Evolutionary conservation across 2,888 invertebrate genomes (phyloP), one percentile per base, ranked within the genome.

Genomic region (Apotomis betuletana): DNA sequence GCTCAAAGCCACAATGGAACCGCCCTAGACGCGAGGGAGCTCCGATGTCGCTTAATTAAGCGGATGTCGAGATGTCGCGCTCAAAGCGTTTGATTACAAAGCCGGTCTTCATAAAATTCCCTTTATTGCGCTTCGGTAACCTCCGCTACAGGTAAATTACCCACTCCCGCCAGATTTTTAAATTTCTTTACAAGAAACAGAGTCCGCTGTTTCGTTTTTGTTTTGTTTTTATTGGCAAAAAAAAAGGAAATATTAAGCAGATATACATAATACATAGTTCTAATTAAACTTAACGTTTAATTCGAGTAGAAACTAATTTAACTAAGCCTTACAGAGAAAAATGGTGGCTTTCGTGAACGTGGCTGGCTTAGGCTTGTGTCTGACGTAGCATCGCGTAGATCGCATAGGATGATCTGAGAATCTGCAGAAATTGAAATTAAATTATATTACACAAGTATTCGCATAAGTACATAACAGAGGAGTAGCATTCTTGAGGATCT

Each of bases 301-400:
- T 64, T 64, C 27, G 27, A 27, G 27, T 27, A 27, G 2, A 2
- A 27, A 27, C 27, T 27, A 27, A 27, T 27, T 27, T 27, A 27
- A 27, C 27, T 27, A 27, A 27, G 27, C 27, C 27, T 27, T 27
- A 27, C 27, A 27, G 27, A 27, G 1, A 27, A 27, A 27, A 27
- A 27, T 27, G 27, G 27, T 27, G 27, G n/a, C 1, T 57, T 57
- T 54, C 27, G 46, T 13, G 55, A 9, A 8, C 8, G 8, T 12
- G 5, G 55, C 27, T 12, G 15, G 4, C 12, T 65, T 41, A 65
- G 57, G 80, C 86, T 75, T 92, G 90, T 0, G 91, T 92, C 75
- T 91, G 90, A 2, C 90, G 85, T 65, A 92, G 81, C 13, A 92
- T 90, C 3, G 92, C 89, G 75, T 92, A 92, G 76, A 91, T 91